Evolutionary conservation across 64 coral and sea anemone genomes (phyloP).

Genomic region (Montipora sp.): DNA sequence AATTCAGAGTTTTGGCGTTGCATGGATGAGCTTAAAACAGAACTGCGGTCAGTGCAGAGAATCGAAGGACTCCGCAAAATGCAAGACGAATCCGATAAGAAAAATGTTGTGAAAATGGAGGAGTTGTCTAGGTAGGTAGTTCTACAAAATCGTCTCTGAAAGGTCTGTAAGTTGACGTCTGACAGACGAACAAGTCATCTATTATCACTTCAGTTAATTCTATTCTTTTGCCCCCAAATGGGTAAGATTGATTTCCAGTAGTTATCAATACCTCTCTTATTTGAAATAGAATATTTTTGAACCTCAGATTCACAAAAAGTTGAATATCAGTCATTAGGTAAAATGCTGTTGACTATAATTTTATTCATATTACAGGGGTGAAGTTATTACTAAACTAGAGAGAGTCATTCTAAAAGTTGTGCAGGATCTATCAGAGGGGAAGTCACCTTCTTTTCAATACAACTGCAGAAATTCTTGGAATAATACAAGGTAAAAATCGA

Average conservation of each 20-base stretch:
- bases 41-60: conserved; percentile 66
- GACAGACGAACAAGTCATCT: too few relatives aligned
- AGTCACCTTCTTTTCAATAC: conserved; percentile 73
- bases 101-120: conserved; percentile 63
- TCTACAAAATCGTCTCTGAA: neutral
- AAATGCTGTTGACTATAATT: neutral
- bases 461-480: conserved; percentile 89
- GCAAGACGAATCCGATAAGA: conserved; percentile 2
- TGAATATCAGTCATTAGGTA: neutral
- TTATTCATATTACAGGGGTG: conserved; percentile 47
- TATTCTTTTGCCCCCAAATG: too few relatives aligned
- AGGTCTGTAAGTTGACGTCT: conserved; percentile 16
- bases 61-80: conserved; percentile 46
- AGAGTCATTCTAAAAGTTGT: conserved; percentile 66
- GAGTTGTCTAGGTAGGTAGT: conserved; percentile 49
- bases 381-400: conserved; percentile 73
- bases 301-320: neutral
- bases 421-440: conserved; percentile 41
- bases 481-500: conserved; percentile 69
- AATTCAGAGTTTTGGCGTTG: conserved; percentile 75
- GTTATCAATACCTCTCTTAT: too few relatives aligned
- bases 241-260: too few relatives aligned
- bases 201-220: too few relatives aligned
- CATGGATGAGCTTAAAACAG: conserved; percentile 67
- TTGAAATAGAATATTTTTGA: too few relatives aligned